phyloP scores from a whole-genome alignment of 64 coral and sea anemone species.

The Hydrozoanthus tunicans region DNA sequence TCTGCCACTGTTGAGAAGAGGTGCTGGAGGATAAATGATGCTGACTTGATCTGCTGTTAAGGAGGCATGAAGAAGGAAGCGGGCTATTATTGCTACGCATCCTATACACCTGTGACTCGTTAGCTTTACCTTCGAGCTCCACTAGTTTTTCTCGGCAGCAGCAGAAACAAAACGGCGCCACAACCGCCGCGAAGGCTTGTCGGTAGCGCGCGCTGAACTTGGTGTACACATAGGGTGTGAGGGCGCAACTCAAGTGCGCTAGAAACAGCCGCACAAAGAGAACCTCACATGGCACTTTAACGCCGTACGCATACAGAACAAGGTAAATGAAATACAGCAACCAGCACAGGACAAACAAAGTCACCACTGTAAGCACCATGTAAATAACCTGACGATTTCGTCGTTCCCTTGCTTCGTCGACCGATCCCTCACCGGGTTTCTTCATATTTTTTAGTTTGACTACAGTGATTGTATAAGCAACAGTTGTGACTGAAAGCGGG shows the following conservation, averaged over 20 bases:
- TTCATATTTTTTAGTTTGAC: constrained; percentile 36
- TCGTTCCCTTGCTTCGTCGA: neutral
- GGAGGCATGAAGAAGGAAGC: neutral
- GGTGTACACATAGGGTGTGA: constrained; percentile 62
- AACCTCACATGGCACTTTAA: constrained; percentile 46
- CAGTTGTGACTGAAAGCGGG: constrained; percentile 44
- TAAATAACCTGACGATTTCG: constrained; percentile 45
- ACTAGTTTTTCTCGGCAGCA: neutral
- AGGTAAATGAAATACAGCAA: constrained; percentile 62
- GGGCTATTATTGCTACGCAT: neutral
- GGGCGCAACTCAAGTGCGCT: constrained; percentile 62
- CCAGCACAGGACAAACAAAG: constrained; percentile 71
- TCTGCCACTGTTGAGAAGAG: too few species aligned
- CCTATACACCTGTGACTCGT: constrained; percentile 18
- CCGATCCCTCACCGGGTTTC: constrained; percentile 17
- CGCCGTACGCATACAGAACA: constrained; percentile 45
- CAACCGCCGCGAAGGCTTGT: constrained; percentile 8
- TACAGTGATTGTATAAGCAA: constrained; percentile 57
- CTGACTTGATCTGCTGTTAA: neutral
- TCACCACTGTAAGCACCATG: constrained; percentile 62
- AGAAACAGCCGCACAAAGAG: constrained; percentile 57
- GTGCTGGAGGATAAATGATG: too few species aligned
- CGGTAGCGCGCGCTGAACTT: constrained; percentile 69
- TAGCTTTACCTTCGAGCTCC: neutral
- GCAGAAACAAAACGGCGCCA: neutral